Evolutionary conservation across 1,140 invertebrate species (phyloP).

Genomic region (Calliphora vicina): DNA sequence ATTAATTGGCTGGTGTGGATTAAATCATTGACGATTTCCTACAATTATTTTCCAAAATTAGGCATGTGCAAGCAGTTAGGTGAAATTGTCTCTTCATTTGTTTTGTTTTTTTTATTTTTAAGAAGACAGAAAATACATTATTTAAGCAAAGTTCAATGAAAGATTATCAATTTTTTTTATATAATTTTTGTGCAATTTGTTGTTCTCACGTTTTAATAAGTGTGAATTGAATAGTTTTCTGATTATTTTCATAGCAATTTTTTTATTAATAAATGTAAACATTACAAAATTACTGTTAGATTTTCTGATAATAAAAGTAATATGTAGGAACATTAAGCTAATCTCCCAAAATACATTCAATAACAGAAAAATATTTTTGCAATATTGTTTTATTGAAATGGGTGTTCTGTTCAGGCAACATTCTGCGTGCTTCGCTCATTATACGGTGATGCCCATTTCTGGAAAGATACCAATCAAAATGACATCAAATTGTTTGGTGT

Average conservation of each 20-base stretch:
- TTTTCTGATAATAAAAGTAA: no score
- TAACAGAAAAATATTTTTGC: not conserved
- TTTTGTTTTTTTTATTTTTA: not conserved
- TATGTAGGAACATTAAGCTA: no score
- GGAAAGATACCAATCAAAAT: no score
- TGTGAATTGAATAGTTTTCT: not conserved
- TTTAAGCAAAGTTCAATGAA: not conserved
- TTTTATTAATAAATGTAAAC: no score
- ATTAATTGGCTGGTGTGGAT: not conserved
- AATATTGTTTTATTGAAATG: no score
- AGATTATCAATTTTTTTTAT: slow-evolving; percentile 4
- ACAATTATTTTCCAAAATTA: not conserved
- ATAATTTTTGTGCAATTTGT: not conserved
- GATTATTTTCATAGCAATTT: no score
- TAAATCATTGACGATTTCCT: not conserved
- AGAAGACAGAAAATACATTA: not conserved
- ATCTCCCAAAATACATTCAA: not conserved
- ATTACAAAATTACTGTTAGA: no score
- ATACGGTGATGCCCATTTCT: no score
- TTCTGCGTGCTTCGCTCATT: no score
- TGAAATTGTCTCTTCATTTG: not conserved
- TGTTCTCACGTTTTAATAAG: not conserved
- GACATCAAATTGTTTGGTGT: no score
- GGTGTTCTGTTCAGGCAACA: no score
- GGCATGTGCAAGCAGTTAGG: not conserved